phyloP scores from a whole-genome alignment of 2,797 vertebrate genomes.

The Arremon aurantiirostris region DNA sequence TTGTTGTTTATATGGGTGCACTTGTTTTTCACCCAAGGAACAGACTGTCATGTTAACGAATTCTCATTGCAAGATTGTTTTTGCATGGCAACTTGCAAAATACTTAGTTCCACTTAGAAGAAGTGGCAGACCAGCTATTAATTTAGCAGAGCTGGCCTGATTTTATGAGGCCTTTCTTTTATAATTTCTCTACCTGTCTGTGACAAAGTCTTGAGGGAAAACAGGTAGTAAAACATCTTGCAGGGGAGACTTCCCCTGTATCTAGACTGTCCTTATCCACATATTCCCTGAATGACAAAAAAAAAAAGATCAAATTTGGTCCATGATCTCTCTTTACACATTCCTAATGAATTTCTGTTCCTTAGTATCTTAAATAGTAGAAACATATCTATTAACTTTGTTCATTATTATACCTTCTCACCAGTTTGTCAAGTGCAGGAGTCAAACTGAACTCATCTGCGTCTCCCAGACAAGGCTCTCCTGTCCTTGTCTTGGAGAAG shows the following conservation, averaged over 20 bases:
- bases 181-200: background rate
- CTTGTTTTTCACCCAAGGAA: background rate
- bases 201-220: background rate
- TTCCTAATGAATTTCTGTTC: background rate
- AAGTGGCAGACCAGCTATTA: background rate
- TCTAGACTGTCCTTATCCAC: background rate
- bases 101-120: background rate
- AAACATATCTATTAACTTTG: background rate
- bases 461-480: background rate
- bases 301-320: background rate
- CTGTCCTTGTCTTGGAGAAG: background rate
- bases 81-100: background rate
- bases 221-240: background rate
- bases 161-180: background rate
- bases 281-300: background rate
- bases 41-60: accelerated
- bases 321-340: background rate
- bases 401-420: background rate
- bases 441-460: background rate
- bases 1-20: background rate
- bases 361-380: background rate
- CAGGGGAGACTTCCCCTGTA: background rate
- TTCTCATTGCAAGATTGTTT: background rate
- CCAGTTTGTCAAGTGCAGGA: background rate
- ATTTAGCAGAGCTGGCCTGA: background rate